Conservation (phyloP, 2,888 invertebrate species). For the Germaria angustata region DNA sequence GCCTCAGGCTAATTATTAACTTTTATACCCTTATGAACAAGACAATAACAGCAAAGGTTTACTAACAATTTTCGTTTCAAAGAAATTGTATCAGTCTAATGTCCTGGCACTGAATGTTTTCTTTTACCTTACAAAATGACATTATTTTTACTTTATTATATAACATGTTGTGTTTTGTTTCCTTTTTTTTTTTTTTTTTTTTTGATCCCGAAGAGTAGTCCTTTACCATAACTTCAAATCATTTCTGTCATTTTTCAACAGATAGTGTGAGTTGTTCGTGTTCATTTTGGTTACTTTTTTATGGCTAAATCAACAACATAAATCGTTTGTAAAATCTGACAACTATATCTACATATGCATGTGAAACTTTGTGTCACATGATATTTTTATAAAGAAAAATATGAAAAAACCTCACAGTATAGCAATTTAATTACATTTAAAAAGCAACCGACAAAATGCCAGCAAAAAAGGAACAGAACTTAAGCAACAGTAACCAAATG, state of each 20-base stretch:
- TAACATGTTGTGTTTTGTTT: conserved; percentile 25
- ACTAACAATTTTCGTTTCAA: background rate
- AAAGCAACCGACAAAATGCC: conserved; percentile 16
- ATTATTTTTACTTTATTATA: conserved; percentile 59
- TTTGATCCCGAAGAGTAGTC: background rate
- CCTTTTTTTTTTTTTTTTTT: conserved; percentile 36
- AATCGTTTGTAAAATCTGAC: conserved; percentile 59
- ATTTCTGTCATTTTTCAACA: conserved; percentile 24
- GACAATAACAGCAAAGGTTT: too few species aligned
- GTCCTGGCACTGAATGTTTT: background rate
- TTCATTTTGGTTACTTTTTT: conserved; percentile 18
- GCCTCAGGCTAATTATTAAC: too few species aligned
- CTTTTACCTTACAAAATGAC: conserved; percentile 26
- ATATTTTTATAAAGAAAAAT: background rate
- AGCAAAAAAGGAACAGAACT: too few species aligned
- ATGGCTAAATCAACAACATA: conserved; percentile 45
- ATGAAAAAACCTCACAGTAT: conserved; percentile 1
- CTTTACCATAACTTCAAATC: conserved; percentile 22
- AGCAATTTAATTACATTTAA: conserved; percentile 29
- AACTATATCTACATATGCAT: conserved; percentile 27
- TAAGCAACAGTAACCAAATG: conserved; percentile 10
- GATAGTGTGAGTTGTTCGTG: conserved; percentile 39
- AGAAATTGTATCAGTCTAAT: background rate
- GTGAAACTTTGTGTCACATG: conserved; percentile 9
- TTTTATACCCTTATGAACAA: too few species aligned